Conservation (phyloP, 2,888 invertebrate species). For the Rotaria macrura region DNA sequence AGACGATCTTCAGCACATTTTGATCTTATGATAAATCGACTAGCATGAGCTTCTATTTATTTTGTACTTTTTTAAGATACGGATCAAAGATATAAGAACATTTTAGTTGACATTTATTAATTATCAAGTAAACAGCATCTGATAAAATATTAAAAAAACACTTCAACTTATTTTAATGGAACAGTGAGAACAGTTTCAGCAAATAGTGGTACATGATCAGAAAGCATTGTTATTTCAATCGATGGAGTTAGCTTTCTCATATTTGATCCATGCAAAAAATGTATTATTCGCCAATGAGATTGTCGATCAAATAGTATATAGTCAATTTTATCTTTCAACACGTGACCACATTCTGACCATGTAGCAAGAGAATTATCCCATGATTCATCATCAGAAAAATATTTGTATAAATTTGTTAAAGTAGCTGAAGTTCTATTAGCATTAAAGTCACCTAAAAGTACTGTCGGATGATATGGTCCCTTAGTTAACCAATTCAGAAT, state of each 20-base stretch:
- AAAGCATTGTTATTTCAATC: neutral
- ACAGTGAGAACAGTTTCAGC: neutral
- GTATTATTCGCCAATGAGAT: neutral
- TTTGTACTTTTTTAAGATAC: neutral
- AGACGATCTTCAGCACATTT: no score
- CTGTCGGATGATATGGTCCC: neutral
- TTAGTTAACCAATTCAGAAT: neutral
- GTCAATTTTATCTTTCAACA: neutral
- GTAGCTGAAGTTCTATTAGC: neutral
- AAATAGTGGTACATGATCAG: constrained; percentile 13
- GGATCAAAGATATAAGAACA: neutral
- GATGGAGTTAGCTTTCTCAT: neutral
- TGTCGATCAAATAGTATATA: neutral
- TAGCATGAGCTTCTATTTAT: neutral
- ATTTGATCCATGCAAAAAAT: neutral
- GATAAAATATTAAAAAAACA: neutral
- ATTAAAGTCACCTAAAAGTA: constrained; percentile 19
- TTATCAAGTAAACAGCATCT: neutral
- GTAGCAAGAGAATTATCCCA: neutral
- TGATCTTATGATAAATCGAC: neutral
- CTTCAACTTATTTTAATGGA: neutral
- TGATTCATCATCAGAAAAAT: neutral
- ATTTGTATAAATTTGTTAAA: neutral
- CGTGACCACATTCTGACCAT: neutral
- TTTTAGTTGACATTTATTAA: neutral